These are phyloP conservation scores for Anoncus sp. DNA, from an alignment of 2,888 invertebrate genomes.

Conservation along the genomic window DNA sequence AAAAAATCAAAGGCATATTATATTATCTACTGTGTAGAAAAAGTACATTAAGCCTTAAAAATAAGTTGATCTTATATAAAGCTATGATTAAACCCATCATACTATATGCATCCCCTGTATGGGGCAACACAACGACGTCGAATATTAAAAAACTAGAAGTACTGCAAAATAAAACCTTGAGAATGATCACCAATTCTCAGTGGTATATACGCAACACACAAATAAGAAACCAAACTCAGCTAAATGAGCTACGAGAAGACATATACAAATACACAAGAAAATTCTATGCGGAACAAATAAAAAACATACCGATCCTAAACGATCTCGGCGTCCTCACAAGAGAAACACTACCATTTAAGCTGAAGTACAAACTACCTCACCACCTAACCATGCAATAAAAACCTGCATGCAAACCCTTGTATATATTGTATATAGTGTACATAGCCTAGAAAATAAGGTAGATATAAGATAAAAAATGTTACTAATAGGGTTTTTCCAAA, in stretches of 20 bases:
- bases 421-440: constrained; percentile 1
- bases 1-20: constrained; percentile 6
- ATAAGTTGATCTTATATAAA: constrained; percentile 21
- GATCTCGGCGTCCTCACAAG: neutral
- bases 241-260: neutral
- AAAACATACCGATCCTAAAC: neutral
- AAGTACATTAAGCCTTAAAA: neutral
- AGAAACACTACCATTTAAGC: neutral
- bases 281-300: constrained; percentile 6
- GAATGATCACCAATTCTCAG: constrained; percentile 1
- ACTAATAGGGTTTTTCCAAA: too few relatives aligned
- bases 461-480: too few relatives aligned
- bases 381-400: constrained; percentile 11
- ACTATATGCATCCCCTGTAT: constrained; percentile 36
- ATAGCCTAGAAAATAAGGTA: too few relatives aligned
- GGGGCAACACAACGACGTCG: constrained; percentile 27
- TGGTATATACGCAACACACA: neutral
- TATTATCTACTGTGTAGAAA: constrained; percentile 7
- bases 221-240: neutral
- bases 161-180: constrained; percentile 41
- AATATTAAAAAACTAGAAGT: constrained; percentile 23
- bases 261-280: neutral
- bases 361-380: constrained; percentile 37
- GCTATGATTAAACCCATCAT: constrained; percentile 35
- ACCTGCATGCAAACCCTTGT: neutral